These are phyloP conservation scores for Heliconius melpomene DNA, from an alignment of 1,140 invertebrate genomes.

Conservation along the genomic window DNA sequence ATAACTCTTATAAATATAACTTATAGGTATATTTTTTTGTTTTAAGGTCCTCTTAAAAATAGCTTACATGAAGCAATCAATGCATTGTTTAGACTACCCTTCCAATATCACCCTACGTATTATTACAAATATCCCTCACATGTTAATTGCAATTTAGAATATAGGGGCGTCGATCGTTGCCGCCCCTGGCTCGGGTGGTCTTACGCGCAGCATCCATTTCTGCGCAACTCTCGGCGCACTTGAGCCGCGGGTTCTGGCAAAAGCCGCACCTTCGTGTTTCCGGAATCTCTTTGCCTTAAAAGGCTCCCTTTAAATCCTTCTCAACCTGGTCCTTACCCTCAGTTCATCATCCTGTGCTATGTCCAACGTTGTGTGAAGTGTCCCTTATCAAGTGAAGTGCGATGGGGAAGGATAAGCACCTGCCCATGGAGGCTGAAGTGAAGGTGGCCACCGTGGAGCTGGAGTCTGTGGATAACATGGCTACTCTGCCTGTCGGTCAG, in stretches of 20 bases:
- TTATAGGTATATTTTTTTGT: background rate
- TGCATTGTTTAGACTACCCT: constrained; percentile 42
- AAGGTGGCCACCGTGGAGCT: constrained; percentile 92
- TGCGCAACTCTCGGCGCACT: constrained; percentile 73
- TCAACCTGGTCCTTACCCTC: constrained; percentile 55
- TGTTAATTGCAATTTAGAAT: constrained; percentile 62
- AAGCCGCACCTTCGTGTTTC: constrained; percentile 66
- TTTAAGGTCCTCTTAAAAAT: constrained; percentile 15
- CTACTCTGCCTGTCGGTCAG: constrained; percentile 89
- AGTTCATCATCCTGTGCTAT: constrained; percentile 49
- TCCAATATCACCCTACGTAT: constrained; percentile 38
- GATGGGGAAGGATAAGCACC: constrained; percentile 80
- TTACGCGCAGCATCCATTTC: constrained; percentile 75
- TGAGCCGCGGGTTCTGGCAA: constrained; percentile 58
- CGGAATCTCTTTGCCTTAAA: constrained; percentile 60
- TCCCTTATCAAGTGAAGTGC: constrained; percentile 45
- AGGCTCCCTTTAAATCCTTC: constrained; percentile 48
- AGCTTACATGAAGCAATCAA: constrained; percentile 24
- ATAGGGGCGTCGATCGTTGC: constrained; percentile 57
- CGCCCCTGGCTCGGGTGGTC: constrained; percentile 61
- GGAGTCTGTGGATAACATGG: constrained; percentile 91
- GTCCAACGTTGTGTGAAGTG: constrained; percentile 53
- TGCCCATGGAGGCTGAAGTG: constrained; percentile 85
- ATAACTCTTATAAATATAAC: background rate
- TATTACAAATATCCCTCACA: constrained; percentile 42